phyloP scores from a whole-genome alignment of 2,113 vertebrate species.

The Colinus virginianus region DNA sequence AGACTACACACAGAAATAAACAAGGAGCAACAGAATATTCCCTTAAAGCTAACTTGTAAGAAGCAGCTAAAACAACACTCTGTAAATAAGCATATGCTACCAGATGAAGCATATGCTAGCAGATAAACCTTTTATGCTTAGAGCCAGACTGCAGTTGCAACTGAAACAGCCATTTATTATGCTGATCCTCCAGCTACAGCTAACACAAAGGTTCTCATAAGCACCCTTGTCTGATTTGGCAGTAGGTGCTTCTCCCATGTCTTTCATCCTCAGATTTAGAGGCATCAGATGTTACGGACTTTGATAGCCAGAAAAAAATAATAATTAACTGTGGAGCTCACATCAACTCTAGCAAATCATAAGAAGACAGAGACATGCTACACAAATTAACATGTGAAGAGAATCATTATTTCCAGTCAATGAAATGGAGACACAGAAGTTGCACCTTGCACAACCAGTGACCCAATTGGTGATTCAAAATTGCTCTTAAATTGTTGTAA shows the following conservation, averaged over 20 bases:
- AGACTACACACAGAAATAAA: background rate
- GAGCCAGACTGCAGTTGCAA: background rate
- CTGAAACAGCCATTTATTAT: background rate
- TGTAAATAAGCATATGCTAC: slow-evolving; percentile 10
- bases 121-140: background rate
- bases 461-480: background rate
- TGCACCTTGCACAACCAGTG: background rate
- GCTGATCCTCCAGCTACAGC: background rate
- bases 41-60: background rate
- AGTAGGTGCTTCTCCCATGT: background rate
- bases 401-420: background rate
- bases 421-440: background rate
- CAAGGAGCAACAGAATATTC: background rate
- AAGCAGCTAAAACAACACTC: slow-evolving; percentile 26
- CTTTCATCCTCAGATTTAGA: background rate
- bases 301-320: background rate
- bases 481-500: background rate
- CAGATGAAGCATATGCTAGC: background rate
- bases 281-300: background rate
- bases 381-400: background rate
- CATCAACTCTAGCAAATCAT: background rate
- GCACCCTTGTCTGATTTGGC: background rate
- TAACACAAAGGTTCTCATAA: background rate
- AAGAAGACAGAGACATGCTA: background rate
- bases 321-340: background rate